Percentiles rank a stretch among this genome's conserved stretches.
These are phyloP conservation scores for Peucedramus taeniatus DNA, from an alignment of 2,113 vertebrate species.

Conservation along the genomic window DNA sequence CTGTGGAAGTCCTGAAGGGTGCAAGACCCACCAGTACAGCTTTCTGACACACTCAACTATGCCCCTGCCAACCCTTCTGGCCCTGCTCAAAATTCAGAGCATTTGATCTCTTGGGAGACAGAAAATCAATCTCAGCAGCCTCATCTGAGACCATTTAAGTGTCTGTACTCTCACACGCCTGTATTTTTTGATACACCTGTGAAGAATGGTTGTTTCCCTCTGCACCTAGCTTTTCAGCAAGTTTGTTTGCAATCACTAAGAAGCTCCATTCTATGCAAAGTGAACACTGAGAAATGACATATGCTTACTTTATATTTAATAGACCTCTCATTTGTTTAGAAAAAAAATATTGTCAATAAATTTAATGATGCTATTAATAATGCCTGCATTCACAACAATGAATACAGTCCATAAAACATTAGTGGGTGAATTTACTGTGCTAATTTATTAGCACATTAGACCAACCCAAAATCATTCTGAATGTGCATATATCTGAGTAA, in stretches of 20 bases:
- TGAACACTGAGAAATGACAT: not conserved
- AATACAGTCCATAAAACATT: not conserved
- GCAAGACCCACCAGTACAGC: not conserved
- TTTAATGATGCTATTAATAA: not conserved
- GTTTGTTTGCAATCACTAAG: not conserved
- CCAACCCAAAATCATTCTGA: not conserved
- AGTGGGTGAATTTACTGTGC: not conserved
- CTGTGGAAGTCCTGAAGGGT: not conserved
- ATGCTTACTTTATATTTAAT: not conserved
- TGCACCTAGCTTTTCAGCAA: not conserved
- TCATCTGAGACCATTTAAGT: not conserved
- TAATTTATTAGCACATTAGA: not conserved
- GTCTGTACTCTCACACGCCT: not conserved
- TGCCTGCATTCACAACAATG: not conserved
- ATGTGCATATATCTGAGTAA: not conserved
- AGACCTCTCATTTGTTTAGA: not conserved
- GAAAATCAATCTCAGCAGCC: not conserved
- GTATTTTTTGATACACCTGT: not conserved
- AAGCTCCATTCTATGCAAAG: not conserved
- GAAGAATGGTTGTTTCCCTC: not conserved
- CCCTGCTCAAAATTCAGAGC: not conserved
- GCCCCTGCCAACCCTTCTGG: accelerated
- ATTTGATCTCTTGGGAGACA: not conserved
- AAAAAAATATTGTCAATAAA: not conserved
- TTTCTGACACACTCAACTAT: not conserved